Evolutionary conservation across 2,888 invertebrate species (phyloP), one percentile per base, ranked within the genome.

Genomic region (Clusia tigrina): DNA sequence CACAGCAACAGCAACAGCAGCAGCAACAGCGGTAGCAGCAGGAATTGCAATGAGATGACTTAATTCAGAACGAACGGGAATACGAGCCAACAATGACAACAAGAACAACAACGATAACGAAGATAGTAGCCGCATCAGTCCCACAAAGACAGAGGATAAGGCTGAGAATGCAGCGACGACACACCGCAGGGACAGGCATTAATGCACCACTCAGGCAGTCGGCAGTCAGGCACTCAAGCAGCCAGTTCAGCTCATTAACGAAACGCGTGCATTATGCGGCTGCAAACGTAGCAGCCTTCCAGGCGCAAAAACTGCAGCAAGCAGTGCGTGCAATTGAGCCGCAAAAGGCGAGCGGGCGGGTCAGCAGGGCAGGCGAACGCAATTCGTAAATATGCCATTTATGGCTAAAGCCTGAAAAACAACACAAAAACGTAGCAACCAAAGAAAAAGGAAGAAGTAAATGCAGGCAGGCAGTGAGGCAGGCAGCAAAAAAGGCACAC

Each of bases 401-500:
- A 42, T 15, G 42, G 42, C n/a, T 10, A 42, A 42, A 42, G 42
- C 10, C 10, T 42, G 3, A n/a, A 42, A n/a, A 42, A 42, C n/a
- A 3, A 42, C n/a, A 32, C 32, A 32, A n/a, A n/a, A n/a, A n/a
- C n/a, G n/a, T n/a, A n/a, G n/a, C n/a, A n/a, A n/a, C n/a, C n/a
- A n/a, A 42, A 42, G 42, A 17, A 42, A 15, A 42, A 42, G n/a
- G n/a, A 42, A 15, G 9, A 42, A 15, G n/a, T n/a, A n/a, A n/a
- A n/a, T n/a, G n/a, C n/a, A n/a, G n/a, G n/a, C n/a, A n/a, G n/a
- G n/a, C n/a, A n/a, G n/a, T n/a, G n/a, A n/a, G n/a, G n/a, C n/a
- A n/a, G 32, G 22, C 46, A 61, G 38, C 38, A 32, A 10, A 37
- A 25, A 53, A 60, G 42, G 62, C 25, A 46, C 46, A 64, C 26